A percentile compares a stretch with the other conserved stretches of the same genome.
Conservation (phyloP, 2,888 invertebrate species). For the Melanchra persicariae region DNA sequence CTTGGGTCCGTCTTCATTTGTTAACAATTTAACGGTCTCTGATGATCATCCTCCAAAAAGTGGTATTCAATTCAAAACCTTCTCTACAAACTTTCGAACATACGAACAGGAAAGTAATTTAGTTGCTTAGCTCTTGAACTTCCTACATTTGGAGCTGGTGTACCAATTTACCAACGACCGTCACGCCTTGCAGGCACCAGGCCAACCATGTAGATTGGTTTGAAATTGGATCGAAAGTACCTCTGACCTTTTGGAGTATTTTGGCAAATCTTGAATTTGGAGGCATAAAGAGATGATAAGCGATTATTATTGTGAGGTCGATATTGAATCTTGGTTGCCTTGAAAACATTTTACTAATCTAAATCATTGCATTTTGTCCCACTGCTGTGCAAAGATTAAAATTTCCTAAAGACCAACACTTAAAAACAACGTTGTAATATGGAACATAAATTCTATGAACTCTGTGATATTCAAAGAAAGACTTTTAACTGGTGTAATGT, state of each 20-base stretch:
- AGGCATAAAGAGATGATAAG: not conserved
- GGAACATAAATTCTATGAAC: too few relatives aligned
- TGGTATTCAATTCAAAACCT: not conserved
- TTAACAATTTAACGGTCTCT: too few relatives aligned
- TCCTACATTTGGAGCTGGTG: conserved; percentile 2
- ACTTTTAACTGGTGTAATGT: too few relatives aligned
- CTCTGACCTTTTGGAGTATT: not conserved
- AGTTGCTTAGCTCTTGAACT: conserved; percentile 10
- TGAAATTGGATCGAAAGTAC: conserved; percentile 41
- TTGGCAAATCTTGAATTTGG: not conserved
- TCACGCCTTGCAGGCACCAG: conserved; percentile 35
- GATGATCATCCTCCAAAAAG: not conserved
- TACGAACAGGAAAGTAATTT: conserved; percentile 19
- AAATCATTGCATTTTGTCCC: too few relatives aligned
- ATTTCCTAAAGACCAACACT: too few relatives aligned
- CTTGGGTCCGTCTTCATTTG: too few relatives aligned
- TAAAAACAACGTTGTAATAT: too few relatives aligned
- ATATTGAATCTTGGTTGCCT: not conserved
- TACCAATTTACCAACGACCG: conserved; percentile 45
- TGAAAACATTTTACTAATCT: not conserved
- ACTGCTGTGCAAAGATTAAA: too few relatives aligned
- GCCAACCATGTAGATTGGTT: conserved; percentile 48
- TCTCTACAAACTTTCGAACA: not conserved
- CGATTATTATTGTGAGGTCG: too few relatives aligned
- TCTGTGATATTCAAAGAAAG: too few relatives aligned